These are phyloP conservation scores for Pyrgilauda ruficollis DNA, from an alignment of 2,113 vertebrate species.

Conservation along the genomic window DNA sequence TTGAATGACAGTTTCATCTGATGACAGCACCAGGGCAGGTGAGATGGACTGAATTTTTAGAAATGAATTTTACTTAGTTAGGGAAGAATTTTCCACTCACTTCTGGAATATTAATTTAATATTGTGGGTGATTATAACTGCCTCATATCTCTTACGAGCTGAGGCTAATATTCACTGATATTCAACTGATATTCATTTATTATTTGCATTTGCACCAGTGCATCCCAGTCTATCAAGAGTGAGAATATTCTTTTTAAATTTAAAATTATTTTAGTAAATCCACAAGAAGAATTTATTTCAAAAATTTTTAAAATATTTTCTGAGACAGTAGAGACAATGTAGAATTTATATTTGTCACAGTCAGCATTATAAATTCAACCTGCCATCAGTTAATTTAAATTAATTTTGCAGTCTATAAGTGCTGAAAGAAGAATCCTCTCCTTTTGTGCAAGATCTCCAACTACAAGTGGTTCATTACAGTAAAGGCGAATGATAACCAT, in stretches of 20 bases:
- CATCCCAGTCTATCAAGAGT: background rate
- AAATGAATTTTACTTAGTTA: background rate
- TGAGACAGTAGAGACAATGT: background rate
- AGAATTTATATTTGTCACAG: background rate
- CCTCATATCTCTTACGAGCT: background rate
- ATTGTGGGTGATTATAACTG: background rate
- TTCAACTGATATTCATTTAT: background rate
- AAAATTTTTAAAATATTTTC: background rate
- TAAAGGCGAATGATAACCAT: background rate
- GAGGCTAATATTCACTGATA: background rate
- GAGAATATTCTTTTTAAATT: background rate
- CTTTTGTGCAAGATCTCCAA: background rate
- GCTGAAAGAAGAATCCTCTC: background rate
- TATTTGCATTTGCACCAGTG: background rate
- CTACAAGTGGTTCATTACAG: background rate
- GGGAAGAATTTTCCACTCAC: background rate
- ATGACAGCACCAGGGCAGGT: background rate
- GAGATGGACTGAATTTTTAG: background rate
- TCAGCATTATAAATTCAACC: background rate
- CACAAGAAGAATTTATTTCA: background rate
- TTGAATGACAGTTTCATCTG: background rate
- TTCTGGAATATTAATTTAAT: background rate
- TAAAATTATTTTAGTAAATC: background rate
- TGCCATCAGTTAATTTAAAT: background rate
- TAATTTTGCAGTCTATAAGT: background rate